phyloP scores from a whole-genome alignment of 1,140 invertebrate species.

The Leptinotarsa undecemlineata region DNA sequence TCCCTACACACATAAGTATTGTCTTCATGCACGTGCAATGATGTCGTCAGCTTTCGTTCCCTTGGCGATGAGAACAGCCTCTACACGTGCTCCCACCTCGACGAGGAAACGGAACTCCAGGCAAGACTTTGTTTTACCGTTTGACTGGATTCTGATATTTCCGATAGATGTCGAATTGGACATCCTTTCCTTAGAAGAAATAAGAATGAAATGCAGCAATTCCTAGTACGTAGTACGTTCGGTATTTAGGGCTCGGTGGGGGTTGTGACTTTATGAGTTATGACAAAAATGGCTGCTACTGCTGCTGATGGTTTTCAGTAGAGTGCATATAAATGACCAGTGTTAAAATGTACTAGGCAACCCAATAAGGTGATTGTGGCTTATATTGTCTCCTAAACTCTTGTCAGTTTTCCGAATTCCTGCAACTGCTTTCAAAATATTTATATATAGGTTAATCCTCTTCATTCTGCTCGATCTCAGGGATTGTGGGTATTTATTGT shows the following conservation, averaged over 20 bases:
- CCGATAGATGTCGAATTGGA: too few relatives aligned
- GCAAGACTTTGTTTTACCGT: too few relatives aligned
- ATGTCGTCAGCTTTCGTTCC: too few relatives aligned
- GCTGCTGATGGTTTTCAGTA: slow-evolving; percentile 48
- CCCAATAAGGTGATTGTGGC: slow-evolving; percentile 37
- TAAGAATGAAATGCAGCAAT: neutral
- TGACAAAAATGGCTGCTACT: slow-evolving; percentile 52
- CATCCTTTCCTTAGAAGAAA: too few relatives aligned
- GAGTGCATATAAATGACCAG: slow-evolving; percentile 46
- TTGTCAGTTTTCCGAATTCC: slow-evolving; percentile 4
- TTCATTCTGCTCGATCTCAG: slow-evolving; percentile 35
- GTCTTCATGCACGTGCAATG: too few relatives aligned
- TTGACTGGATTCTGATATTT: too few relatives aligned
- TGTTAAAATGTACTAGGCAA: slow-evolving; percentile 37
- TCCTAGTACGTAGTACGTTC: neutral
- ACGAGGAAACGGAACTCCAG: too few relatives aligned
- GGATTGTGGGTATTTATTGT: neutral
- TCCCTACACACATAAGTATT: too few relatives aligned
- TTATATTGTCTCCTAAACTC: slow-evolving; percentile 23
- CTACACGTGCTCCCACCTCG: too few relatives aligned
- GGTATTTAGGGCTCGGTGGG: slow-evolving; percentile 45
- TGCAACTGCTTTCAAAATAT: slow-evolving; percentile 32
- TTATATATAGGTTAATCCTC: slow-evolving; percentile 53
- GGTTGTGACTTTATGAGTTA: slow-evolving; percentile 29
- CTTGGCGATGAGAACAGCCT: too few relatives aligned